A percentile compares a stretch with the other conserved stretches of the same genome.
Evolutionary conservation across 2,797 vertebrate species (phyloP).

Genomic region (Sebastes elongatus): DNA sequence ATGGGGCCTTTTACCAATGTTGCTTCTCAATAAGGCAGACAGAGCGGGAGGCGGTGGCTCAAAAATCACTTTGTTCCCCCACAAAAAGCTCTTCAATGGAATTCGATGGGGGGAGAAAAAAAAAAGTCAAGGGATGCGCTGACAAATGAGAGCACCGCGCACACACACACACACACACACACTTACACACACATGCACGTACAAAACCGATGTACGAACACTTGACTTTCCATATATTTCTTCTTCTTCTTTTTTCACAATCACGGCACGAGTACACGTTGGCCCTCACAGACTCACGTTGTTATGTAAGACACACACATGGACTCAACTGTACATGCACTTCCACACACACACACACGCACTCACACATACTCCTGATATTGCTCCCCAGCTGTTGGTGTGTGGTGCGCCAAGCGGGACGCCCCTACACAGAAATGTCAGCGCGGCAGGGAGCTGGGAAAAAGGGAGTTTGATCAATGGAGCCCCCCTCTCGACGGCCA

Average conservation of each 20-base stretch:
- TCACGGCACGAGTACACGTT: background rate
- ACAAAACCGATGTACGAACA: background rate
- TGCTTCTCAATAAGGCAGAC: slow-evolving; percentile 51
- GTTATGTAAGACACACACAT: slow-evolving; percentile 40
- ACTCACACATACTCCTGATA: slow-evolving; percentile 21
- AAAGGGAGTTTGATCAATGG: slow-evolving; percentile 81
- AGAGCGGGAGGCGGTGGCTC: slow-evolving; percentile 44
- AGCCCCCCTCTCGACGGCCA: slow-evolving; percentile 61
- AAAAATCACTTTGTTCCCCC: slow-evolving; percentile 63
- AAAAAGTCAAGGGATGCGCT: slow-evolving; percentile 34
- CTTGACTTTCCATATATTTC: slow-evolving; percentile 5
- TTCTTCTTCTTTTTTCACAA: background rate
- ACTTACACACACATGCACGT: background rate
- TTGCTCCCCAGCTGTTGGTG: slow-evolving; percentile 69
- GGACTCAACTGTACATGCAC: background rate
- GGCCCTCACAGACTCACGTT: slow-evolving; percentile 5
- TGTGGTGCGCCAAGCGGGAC: slow-evolving; percentile 67
- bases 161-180: slow-evolving; percentile 7
- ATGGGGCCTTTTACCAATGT: slow-evolving; percentile 65
- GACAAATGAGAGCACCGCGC: slow-evolving; percentile 1
- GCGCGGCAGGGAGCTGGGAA: slow-evolving; percentile 70
- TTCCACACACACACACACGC: background rate
- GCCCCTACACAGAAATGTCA: slow-evolving; percentile 80
- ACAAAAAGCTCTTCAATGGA: slow-evolving; percentile 65
- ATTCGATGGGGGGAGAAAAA: slow-evolving; percentile 45